Evolutionary conservation across 2,888 invertebrate species (phyloP).

Genomic region (Aspidiotus destructor): DNA sequence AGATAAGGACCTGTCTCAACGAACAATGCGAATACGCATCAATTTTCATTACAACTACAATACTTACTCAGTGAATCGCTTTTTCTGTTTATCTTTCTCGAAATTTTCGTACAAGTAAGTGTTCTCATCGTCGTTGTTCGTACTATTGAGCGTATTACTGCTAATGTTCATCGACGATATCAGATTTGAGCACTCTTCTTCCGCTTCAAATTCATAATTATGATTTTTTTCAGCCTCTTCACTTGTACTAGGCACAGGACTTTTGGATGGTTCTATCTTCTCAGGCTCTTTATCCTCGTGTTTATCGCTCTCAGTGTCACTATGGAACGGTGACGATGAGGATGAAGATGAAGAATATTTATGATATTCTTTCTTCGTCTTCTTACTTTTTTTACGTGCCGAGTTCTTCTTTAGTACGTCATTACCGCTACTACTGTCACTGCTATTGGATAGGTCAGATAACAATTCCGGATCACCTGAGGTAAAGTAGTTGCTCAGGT

Average conservation of each 20-base stretch:
- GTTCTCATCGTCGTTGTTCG: constrained; percentile 7
- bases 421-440: constrained; percentile 26
- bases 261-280: neutral
- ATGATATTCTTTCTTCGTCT: constrained; percentile 23
- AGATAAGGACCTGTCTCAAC: too few species aligned
- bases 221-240: neutral
- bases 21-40: too few species aligned
- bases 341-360: constrained; percentile 29
- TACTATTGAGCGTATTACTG: neutral
- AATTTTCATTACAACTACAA: neutral
- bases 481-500: constrained; percentile 16
- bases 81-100: constrained; percentile 22
- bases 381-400: constrained; percentile 15
- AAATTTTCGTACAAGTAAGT: constrained; percentile 17
- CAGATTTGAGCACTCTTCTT: constrained; percentile 19
- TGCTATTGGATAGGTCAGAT: constrained; percentile 17
- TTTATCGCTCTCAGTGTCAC: constrained; percentile 17
- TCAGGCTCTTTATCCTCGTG: constrained; percentile 16
- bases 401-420: constrained; percentile 10
- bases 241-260: neutral
- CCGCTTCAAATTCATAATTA: constrained; percentile 11
- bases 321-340: constrained; percentile 3
- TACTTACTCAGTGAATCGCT: constrained; percentile 20
- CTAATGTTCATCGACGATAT: constrained; percentile 18
- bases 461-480: constrained; percentile 19